Evolutionary conservation across 2,113 vertebrate species (phyloP).

Genomic region (Peucedramus taeniatus): DNA sequence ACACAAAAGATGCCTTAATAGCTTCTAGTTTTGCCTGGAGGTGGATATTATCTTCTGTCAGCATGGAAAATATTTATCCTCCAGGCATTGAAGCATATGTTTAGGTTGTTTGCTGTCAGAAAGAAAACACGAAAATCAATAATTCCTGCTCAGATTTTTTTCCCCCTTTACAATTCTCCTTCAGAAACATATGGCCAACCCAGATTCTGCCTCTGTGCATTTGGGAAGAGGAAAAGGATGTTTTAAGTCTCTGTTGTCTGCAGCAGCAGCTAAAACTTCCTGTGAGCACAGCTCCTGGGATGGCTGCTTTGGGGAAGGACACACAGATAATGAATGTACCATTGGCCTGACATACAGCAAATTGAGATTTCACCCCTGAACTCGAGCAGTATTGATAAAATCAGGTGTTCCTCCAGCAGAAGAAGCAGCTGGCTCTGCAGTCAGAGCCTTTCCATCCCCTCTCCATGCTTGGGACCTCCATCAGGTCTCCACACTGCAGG

Average conservation of each 20-base stretch:
- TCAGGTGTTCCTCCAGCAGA: not conserved
- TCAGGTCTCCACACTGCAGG: not conserved
- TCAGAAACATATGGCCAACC: slow-evolving; percentile 33
- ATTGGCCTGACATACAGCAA: rapidly evolving
- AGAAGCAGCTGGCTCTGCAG: not conserved
- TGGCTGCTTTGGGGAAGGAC: not conserved
- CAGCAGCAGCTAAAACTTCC: not conserved
- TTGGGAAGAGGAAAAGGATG: not conserved
- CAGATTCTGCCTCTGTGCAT: slow-evolving; percentile 25
- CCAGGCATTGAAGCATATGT: slow-evolving; percentile 51
- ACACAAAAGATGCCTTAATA: not conserved
- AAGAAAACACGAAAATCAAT: slow-evolving; percentile 53
- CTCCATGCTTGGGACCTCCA: rapidly evolving
- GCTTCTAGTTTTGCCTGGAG: slow-evolving; percentile 22
- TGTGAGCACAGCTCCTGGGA: not conserved
- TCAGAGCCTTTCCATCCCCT: not conserved
- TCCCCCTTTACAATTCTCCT: not conserved
- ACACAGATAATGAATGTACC: rapidly evolving
- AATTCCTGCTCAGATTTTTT: not conserved
- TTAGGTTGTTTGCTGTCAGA: slow-evolving; percentile 35
- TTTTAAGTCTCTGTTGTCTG: not conserved
- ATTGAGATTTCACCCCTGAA: not conserved
- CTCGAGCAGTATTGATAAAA: rapidly evolving
- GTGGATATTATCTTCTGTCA: slow-evolving; percentile 29
- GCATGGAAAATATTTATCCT: slow-evolving; percentile 50